phyloP scores from a whole-genome alignment of 2,113 vertebrate species.

The Neodon shergylaensis region DNA sequence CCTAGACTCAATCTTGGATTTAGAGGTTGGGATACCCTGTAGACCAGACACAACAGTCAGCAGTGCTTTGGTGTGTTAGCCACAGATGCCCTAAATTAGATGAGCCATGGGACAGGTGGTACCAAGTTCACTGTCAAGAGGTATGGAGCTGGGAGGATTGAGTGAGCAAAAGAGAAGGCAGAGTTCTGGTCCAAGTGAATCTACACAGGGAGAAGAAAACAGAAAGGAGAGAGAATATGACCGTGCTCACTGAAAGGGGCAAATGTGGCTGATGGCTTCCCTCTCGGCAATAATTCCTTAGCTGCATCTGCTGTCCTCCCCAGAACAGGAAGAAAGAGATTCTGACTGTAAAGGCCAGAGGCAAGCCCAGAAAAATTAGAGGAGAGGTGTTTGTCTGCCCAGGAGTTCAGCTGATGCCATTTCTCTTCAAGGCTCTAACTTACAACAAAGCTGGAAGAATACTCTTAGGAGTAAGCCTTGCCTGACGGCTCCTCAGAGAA shows the following conservation, averaged over 20 bases:
- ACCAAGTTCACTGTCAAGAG: not conserved
- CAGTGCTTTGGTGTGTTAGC: not conserved
- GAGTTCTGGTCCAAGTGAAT: not conserved
- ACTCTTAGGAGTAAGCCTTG: not conserved
- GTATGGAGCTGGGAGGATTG: not conserved
- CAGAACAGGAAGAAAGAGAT: not conserved
- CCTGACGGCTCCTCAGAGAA: not conserved
- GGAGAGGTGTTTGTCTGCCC: not conserved
- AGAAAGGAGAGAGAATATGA: not conserved
- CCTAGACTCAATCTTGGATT: not conserved
- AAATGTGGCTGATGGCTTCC: not conserved
- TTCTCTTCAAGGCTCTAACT: not conserved
- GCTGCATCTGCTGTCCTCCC: not conserved
- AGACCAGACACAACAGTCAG: not conserved
- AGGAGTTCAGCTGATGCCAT: not conserved
- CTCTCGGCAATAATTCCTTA: not conserved
- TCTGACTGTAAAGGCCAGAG: not conserved
- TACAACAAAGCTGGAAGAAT: not conserved
- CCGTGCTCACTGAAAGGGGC: not conserved
- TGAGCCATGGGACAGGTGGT: not conserved
- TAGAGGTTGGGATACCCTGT: not conserved
- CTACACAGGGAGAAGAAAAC: not conserved
- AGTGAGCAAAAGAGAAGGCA: not conserved
- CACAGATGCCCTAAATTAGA: not conserved
- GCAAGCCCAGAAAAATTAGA: not conserved